phyloP scores from a whole-genome alignment of 2,797 vertebrate genomes.

The Synanceia verrucosa region DNA sequence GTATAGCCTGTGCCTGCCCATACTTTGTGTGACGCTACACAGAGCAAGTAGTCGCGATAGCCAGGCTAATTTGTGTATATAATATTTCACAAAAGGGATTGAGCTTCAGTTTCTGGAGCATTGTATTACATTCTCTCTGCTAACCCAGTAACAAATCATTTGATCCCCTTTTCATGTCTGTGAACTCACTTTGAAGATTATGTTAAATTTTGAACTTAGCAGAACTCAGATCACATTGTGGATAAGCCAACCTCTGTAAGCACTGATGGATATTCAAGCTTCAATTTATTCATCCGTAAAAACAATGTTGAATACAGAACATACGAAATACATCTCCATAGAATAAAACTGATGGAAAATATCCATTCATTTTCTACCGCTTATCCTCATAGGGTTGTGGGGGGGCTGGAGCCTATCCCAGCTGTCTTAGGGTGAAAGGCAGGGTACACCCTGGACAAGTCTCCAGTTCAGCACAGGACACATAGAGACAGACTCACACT shows the following conservation, averaged over 20 bases:
- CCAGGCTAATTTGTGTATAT: neutral
- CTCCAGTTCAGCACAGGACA: too few relatives aligned
- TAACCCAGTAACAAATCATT: neutral
- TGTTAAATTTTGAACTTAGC: neutral
- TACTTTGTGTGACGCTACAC: too few relatives aligned
- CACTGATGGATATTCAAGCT: neutral
- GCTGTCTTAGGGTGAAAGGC: too few relatives aligned
- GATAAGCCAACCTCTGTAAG: neutral
- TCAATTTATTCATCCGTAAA: neutral
- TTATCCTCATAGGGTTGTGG: too few relatives aligned
- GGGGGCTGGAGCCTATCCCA: too few relatives aligned
- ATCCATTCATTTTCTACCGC: too few relatives aligned
- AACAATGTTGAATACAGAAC: neutral
- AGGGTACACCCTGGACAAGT: too few relatives aligned
- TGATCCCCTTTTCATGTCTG: neutral
- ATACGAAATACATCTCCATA: neutral
- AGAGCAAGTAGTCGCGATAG: too few relatives aligned
- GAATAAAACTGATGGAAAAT: neutral
- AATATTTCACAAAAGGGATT: neutral
- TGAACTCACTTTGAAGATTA: constrained; percentile 5
- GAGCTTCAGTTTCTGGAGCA: neutral
- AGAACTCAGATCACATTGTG: neutral
- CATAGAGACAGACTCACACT: too few relatives aligned
- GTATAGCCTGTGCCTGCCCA: too few relatives aligned
- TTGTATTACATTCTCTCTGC: neutral